These are phyloP conservation scores for Subacronicta megacephala DNA, from an alignment of 2,888 invertebrate species.

Conservation along the genomic window DNA sequence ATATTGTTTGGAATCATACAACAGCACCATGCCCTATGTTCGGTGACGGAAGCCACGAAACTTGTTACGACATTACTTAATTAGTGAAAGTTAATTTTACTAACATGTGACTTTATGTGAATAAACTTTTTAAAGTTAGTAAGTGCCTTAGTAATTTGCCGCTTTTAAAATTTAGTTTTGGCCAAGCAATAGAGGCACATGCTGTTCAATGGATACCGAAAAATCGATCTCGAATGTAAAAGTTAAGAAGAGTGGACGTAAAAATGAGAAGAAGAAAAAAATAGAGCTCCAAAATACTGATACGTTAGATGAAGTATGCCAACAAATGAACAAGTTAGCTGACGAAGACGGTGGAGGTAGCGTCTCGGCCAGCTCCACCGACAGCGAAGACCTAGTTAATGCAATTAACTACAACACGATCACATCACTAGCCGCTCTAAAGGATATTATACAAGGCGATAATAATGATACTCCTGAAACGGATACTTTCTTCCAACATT, in stretches of 20 bases:
- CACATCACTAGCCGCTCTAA: conserved; percentile 91
- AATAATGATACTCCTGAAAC: conserved; percentile 89
- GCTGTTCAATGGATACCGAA: conserved; percentile 84
- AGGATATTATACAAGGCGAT: conserved; percentile 91
- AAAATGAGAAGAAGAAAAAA: conserved; percentile 86
- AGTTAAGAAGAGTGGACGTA: conserved; percentile 70
- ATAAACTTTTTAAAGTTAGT: conserved; percentile 58
- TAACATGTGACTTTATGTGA: conserved; percentile 82
- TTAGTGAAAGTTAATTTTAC: conserved; percentile 59
- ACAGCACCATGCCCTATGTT: conserved; percentile 67
- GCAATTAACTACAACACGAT: conserved; percentile 93
- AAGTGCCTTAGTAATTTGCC: conserved; percentile 54
- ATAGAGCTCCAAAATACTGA: conserved; percentile 61
- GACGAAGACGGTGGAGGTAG: conserved; percentile 62
- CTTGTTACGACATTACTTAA: conserved; percentile 76
- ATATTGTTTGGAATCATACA: conserved; percentile 64
- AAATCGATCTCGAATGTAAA: conserved; percentile 67
- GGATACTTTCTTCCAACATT: conserved; percentile 92
- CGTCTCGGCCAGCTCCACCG: conserved; percentile 87
- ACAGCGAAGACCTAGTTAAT: conserved; percentile 91
- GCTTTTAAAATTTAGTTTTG: conserved; percentile 64
- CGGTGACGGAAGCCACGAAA: conserved; percentile 74
- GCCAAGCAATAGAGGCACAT: conserved; percentile 65
- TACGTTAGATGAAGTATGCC: conserved; percentile 63
- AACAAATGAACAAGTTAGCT: conserved; percentile 63